phyloP scores from a whole-genome alignment of 2,888 invertebrate genomes.

The Agriotes lineatus region DNA sequence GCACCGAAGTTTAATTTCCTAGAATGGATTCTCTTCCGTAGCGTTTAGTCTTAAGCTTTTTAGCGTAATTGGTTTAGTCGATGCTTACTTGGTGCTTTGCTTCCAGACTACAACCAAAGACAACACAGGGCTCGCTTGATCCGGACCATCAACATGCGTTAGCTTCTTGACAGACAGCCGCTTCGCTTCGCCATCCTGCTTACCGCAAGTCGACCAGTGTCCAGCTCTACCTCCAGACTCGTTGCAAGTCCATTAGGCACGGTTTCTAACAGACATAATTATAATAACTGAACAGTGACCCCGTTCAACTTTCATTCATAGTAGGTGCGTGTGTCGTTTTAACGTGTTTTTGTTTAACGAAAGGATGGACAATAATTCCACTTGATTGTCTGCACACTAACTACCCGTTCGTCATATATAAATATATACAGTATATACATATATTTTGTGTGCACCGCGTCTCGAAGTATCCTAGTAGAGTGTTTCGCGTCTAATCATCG shows the following conservation, averaged over 20 bases:
- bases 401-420: slow-evolving; percentile 20
- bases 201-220: slow-evolving; percentile 56
- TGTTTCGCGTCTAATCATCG: slow-evolving; percentile 56
- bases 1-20: not conserved
- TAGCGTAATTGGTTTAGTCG: slow-evolving; percentile 25
- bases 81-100: slow-evolving; percentile 42
- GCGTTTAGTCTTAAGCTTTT: slow-evolving; percentile 11
- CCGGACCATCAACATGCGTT: slow-evolving; percentile 62
- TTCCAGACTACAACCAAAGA: slow-evolving; percentile 53
- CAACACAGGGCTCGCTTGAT: slow-evolving; percentile 60
- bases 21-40: too few relatives aligned
- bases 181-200: slow-evolving; percentile 66
- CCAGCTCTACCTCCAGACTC: slow-evolving; percentile 40
- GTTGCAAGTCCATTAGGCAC: slow-evolving; percentile 43
- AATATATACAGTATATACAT: slow-evolving; percentile 23
- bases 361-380: slow-evolving; percentile 63
- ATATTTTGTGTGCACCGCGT: slow-evolving; percentile 39
- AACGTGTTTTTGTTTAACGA: slow-evolving; percentile 37
- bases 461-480: slow-evolving; percentile 38
- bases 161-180: slow-evolving; percentile 62
- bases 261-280: slow-evolving; percentile 32
- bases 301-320: slow-evolving; percentile 34
- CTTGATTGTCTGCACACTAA: slow-evolving; percentile 52
- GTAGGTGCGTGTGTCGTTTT: slow-evolving; percentile 41
- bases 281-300: slow-evolving; percentile 39